Evolutionary conservation across 53 echinoderm and acorn worm species (phyloP).

Genomic region (Henricia sp.): DNA sequence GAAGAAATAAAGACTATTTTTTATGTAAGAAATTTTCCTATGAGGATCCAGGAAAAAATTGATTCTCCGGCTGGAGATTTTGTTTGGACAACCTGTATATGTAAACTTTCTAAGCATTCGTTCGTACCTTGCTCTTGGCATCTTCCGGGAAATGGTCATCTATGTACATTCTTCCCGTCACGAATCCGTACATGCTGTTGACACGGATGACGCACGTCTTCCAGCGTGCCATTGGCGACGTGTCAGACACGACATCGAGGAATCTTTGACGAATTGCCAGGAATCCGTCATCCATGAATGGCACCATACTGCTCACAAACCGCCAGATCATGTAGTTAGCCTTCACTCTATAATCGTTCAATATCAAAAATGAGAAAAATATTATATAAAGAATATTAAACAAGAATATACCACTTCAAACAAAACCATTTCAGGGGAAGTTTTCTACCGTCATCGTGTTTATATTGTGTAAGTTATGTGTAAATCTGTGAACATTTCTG

Average conservation of each 20-base stretch:
- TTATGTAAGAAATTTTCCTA: no score
- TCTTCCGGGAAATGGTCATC: slow-evolving; percentile 73
- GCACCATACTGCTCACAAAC: slow-evolving; percentile 46
- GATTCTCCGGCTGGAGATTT: no score
- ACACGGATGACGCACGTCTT: slow-evolving; percentile 70
- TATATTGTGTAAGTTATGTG: no score
- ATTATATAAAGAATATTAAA: not conserved
- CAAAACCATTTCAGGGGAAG: no score
- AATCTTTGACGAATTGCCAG: slow-evolving; percentile 60
- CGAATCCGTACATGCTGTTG: slow-evolving; percentile 59
- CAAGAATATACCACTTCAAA: not conserved
- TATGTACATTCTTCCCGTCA: slow-evolving; percentile 88
- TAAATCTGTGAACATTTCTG: no score
- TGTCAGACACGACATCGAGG: slow-evolving; percentile 61
- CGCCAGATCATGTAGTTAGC: slow-evolving; percentile 86
- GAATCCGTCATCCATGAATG: slow-evolving; percentile 66
- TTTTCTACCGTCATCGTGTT: no score
- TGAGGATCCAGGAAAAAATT: no score
- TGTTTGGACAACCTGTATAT: no score
- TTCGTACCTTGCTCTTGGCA: slow-evolving; percentile 79
- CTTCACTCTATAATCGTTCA: slow-evolving; percentile 56
- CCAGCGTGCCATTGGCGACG: slow-evolving; percentile 65
- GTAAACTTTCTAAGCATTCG: no score
- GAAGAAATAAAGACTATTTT: no score
- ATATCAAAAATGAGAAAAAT: not conserved